Percentiles rank a stretch among this genome's conserved stretches.
These are phyloP conservation scores for Zaprionus capensis DNA, from an alignment of 1,140 invertebrate genomes.

Conservation along the genomic window DNA sequence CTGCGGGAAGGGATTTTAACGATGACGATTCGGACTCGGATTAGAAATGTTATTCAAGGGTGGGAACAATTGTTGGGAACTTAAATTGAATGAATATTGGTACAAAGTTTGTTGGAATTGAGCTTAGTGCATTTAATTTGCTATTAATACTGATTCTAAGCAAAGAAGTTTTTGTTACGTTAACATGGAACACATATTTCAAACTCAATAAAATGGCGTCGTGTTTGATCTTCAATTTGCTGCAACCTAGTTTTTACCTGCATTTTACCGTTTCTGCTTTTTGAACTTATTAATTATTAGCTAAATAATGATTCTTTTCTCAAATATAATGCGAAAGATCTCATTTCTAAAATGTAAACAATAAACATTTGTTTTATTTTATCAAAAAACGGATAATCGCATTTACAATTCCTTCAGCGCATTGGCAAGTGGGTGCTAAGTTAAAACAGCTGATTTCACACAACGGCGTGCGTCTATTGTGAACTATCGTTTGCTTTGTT, in stretches of 20 bases:
- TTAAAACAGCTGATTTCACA: conserved; percentile 36
- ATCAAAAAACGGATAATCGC: too few relatives aligned
- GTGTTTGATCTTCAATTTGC: conserved; percentile 38
- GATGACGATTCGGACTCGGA: conserved; percentile 71
- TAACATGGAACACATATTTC: conserved; percentile 44
- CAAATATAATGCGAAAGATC: not conserved
- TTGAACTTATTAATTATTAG: too few relatives aligned
- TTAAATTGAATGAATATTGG: conserved; percentile 27
- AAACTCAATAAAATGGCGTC: conserved; percentile 73
- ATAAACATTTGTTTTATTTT: not conserved
- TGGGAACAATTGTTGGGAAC: conserved; percentile 23
- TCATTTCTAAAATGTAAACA: not conserved
- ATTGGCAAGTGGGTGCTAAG: not conserved
- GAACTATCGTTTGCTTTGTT: conserved; percentile 26
- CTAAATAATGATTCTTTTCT: not conserved
- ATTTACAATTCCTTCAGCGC: not conserved
- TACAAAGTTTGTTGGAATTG: conserved; percentile 53
- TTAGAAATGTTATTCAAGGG: conserved; percentile 40
- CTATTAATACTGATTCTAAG: conserved; percentile 8
- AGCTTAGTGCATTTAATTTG: conserved; percentile 13
- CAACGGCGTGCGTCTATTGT: conserved; percentile 38
- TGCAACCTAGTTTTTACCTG: not conserved
- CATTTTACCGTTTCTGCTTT: not conserved
- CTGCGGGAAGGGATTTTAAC: not conserved
- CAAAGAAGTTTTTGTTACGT: conserved; percentile 38